Base-by-base conservation (phyloP, 2,113 vertebrate species). In the Campylorhamphus procurvoides region DNA sequence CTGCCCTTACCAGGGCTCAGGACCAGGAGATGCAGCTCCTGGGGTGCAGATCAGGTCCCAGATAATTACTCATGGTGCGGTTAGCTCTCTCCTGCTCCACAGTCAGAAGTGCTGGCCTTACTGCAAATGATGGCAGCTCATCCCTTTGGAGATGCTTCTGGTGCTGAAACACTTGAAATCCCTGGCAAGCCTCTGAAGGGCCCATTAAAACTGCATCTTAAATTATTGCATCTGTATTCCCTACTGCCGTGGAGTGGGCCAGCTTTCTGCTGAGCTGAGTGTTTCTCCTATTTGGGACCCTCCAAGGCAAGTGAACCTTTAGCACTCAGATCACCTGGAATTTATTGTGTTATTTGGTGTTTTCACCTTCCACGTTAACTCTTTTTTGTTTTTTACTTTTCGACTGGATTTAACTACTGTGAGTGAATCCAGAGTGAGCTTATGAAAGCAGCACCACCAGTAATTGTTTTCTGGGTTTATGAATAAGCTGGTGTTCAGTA, bases 131-230 rank as follows among this genome's bases (percentile, higher is more conserved):
- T 19, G 40, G n/a, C 20, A 44, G 52, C 27, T 90, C 59, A 20
- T 80, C 42, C 46, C 47, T 50, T 46, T 16, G 47, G 63, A 85
- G 29, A 49, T 22, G 12, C 69, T 84, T 25, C 66, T 46, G n/a
- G 37, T n/a, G 14, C 68, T 53, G 42, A 59, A 92, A 47, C 8
- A 1, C 37, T 52, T 59, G 40, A 33, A 40, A 93, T 68, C 31
- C 42, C 66, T 79, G 60, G 42, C 53, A 79, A 59, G 33, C 37
- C 79, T 90, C 88, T 23, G 68, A 53, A 74, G 74, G 24, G 16
- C 55, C 64, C 49, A 13, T 80, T 73, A 90, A 80, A 92, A 46
- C 46, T 58, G 44, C 58, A 88, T 88, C 42, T 84, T 81, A 28
- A 93, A 71, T 63, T 80, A 52, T 8, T 68, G 35, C 22, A 3